phyloP scores from a whole-genome alignment of 1,140 invertebrate species.

The Tetranychus urticae region DNA sequence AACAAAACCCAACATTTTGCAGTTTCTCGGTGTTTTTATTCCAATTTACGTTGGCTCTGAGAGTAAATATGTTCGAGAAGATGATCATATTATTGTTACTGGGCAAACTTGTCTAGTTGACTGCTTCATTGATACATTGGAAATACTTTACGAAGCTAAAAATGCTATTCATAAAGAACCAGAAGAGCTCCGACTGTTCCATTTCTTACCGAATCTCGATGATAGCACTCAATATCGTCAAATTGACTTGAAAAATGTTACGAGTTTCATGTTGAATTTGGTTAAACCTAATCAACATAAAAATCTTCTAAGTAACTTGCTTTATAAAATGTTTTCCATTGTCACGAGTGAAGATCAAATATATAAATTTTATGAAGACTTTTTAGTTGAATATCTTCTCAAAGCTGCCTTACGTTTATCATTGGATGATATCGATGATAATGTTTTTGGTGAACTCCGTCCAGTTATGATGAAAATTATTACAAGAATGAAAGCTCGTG shows the following conservation, averaged over 20 bases:
- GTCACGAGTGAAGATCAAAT: background rate
- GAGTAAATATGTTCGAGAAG: background rate
- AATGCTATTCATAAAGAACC: background rate
- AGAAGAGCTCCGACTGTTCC: background rate
- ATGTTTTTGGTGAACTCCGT: too few relatives aligned
- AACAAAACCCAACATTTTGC: background rate
- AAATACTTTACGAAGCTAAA: background rate
- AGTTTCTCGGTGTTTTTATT: conserved; percentile 4
- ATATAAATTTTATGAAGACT: background rate
- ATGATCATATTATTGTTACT: background rate
- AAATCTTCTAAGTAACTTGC: background rate
- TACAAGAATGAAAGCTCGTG: too few relatives aligned
- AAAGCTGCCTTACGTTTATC: too few relatives aligned
- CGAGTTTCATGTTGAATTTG: background rate
- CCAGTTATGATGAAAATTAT: too few relatives aligned
- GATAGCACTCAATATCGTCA: background rate
- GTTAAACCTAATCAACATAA: background rate
- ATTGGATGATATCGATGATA: too few relatives aligned
- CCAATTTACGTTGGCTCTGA: background rate
- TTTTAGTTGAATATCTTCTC: background rate
- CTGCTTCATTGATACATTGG: background rate
- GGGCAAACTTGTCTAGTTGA: conserved; percentile 1
- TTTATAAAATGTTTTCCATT: background rate
- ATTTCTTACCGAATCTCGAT: background rate
- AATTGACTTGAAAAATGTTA: background rate